phyloP scores from a whole-genome alignment of 2,888 invertebrate genomes.

The Drosophila pseudotakahashii region DNA sequence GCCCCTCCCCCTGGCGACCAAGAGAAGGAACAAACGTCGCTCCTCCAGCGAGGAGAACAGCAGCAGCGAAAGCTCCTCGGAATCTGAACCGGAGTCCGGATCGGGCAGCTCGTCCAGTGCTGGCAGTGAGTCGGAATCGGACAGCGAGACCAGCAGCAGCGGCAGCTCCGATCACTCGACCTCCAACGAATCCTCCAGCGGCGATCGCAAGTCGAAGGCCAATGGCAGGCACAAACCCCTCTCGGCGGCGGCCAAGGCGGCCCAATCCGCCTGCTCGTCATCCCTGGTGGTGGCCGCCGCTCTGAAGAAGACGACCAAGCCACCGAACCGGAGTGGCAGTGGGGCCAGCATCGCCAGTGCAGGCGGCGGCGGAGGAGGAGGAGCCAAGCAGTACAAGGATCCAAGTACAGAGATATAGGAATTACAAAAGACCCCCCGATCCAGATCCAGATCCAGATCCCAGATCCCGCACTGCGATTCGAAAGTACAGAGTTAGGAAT shows the following conservation, averaged over 20 bases:
- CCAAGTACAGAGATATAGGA: slow-evolving; percentile 77
- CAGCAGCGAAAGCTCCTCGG: slow-evolving; percentile 4
- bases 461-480: background rate
- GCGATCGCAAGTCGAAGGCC: slow-evolving; percentile 13
- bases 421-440: background rate
- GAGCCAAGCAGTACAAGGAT: slow-evolving; percentile 80
- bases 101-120: slow-evolving; percentile 54
- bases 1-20: slow-evolving; percentile 61
- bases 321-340: slow-evolving; percentile 53
- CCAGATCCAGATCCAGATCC: background rate
- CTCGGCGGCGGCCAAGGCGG: slow-evolving; percentile 17
- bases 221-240: slow-evolving; percentile 55
- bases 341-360: slow-evolving; percentile 27
- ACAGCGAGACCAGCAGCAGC: slow-evolving; percentile 41
- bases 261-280: slow-evolving; percentile 32
- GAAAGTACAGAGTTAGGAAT: background rate
- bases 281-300: slow-evolving; percentile 50
- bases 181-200: slow-evolving; percentile 19
- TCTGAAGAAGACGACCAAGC: slow-evolving; percentile 60
- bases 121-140: slow-evolving; percentile 25
- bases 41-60: slow-evolving; percentile 41
- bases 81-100: background rate
- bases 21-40: slow-evolving; percentile 52
- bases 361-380: slow-evolving; percentile 23
- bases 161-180: slow-evolving; percentile 20